These are phyloP conservation scores for Ctenoplectra terminalis DNA, from an alignment of 1,140 invertebrate genomes.

Conservation along the genomic window DNA sequence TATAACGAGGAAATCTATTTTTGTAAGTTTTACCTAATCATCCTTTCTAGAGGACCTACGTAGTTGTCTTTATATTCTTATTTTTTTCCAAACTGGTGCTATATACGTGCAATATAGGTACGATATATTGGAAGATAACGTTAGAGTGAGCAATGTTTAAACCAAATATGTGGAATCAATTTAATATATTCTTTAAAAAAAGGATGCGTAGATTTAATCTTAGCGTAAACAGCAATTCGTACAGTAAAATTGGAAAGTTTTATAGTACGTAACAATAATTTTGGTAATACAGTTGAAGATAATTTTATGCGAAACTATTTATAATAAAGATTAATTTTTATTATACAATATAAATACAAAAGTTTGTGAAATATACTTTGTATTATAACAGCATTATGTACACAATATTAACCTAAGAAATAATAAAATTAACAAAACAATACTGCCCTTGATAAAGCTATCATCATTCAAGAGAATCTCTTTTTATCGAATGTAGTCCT, in stretches of 20 bases:
- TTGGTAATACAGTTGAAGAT: conserved; percentile 26
- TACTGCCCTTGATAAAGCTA: not conserved
- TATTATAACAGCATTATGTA: conserved; percentile 35
- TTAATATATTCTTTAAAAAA: conserved; percentile 29
- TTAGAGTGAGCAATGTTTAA: conserved; percentile 40
- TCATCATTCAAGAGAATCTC: conserved; percentile 51
- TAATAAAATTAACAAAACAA: conserved; percentile 39
- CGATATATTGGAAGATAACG: conserved; percentile 37
- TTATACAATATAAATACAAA: conserved; percentile 40
- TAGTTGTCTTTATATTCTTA: conserved; percentile 25
- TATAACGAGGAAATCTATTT: conserved; percentile 57
- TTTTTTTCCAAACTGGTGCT: conserved; percentile 53
- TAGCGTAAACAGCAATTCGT: conserved; percentile 20
- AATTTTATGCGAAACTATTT: conserved; percentile 53
- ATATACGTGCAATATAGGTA: conserved; percentile 58
- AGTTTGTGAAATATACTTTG: conserved; percentile 23
- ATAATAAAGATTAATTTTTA: conserved; percentile 63
- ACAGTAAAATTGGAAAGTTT: conserved; percentile 31
- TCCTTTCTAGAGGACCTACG: conserved; percentile 36
- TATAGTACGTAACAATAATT: conserved; percentile 43
- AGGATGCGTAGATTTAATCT: conserved; percentile 21
- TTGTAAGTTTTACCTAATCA: conserved; percentile 52
- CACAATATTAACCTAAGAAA: not conserved
- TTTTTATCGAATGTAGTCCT: conserved; percentile 46
- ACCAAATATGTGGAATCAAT: conserved; percentile 47